A percentile compares a stretch with the other conserved stretches of the same genome.
Conservation (phyloP, 2,888 invertebrate genomes). For the Eutolmus rufibarbis region DNA sequence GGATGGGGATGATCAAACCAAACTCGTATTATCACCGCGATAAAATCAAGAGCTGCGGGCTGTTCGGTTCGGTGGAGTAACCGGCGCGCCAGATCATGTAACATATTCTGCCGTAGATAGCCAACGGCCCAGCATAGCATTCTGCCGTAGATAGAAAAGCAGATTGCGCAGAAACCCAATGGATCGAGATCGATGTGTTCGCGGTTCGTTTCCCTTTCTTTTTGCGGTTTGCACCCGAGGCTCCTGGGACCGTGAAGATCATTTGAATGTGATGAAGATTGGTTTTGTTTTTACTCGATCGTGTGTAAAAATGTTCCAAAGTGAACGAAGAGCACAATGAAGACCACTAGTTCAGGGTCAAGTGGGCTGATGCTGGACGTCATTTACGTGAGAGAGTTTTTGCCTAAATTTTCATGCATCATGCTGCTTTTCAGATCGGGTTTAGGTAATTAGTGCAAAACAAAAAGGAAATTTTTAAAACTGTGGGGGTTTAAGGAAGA, state of each 20-base stretch:
- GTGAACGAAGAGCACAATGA: conserved; percentile 27
- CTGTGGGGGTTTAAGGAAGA: neutral
- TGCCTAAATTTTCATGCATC: neutral
- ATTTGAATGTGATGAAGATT: conserved; percentile 33
- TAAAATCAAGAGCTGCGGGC: conserved; percentile 15
- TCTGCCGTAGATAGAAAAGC: neutral
- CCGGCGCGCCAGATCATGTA: conserved; percentile 23
- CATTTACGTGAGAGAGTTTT: neutral
- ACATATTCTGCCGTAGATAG: conserved; percentile 16
- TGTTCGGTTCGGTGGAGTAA: conserved; percentile 21
- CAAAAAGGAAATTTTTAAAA: neutral
- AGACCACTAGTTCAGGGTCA: conserved; percentile 35
- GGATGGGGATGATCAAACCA: conserved; percentile 30
- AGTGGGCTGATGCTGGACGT: neutral
- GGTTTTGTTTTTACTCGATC: conserved; percentile 25
- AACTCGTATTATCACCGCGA: neutral
- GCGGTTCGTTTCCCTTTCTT: neutral
- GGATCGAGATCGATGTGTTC: conserved; percentile 13
- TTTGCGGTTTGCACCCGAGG: neutral
- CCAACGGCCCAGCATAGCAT: neutral
- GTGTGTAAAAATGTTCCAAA: neutral
- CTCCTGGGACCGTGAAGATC: conserved; percentile 33
- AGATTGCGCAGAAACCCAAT: neutral
- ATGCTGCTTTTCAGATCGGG: neutral
- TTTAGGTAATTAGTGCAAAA: neutral